Evolutionary conservation across 2,113 vertebrate species (phyloP), one percentile per base, ranked within the genome.

Genomic region (Pluvialis apricaria): DNA sequence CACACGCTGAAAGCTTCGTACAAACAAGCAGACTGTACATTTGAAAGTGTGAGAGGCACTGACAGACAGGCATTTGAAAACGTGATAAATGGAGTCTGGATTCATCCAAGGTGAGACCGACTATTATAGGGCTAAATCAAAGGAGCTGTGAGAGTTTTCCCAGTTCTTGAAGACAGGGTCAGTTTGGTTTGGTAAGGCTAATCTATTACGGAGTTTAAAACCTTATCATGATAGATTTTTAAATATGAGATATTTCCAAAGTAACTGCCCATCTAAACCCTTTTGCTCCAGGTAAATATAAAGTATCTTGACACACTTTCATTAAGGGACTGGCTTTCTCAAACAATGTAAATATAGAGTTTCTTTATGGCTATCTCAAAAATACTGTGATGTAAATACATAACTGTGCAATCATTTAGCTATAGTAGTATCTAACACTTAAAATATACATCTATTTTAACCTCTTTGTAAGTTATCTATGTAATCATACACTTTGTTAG

Each of bases 21-120:
- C 96, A 97, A 96, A 97, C 96, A 96, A 96, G 93, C 96, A 97
- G 96, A 94, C 96, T 97, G 96, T 73, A 97, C 96, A 95, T 93
- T 97, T 97, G 93, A 49, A 97, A 96, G 96, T 96, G 96, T 97
- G 96, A 97, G 96, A 95, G 87, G 84, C 90, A 73, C 92, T 97
- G 96, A 96, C 92, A 97, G 96, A 97, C 96, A 96, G 85, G 84
- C 92, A 91, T 80, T 95, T 95, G 94, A 94, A 96, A 96, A 96
- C 3, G 89, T 97, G 96, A 94, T 85, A 94, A 95, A 93, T 72
- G 82, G 44, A 94, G 90, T 91, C 92, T 96, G 89, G 34, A 96
- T 93, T 76, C 36, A 77, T 69, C 71, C 87, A 96, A 96, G 96
- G 96, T 97, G 96, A 96, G 82, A 94, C 36, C 47, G 69, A 76